Conservation (phyloP, 1,140 invertebrate genomes). For the Adoxophyes honmai region DNA sequence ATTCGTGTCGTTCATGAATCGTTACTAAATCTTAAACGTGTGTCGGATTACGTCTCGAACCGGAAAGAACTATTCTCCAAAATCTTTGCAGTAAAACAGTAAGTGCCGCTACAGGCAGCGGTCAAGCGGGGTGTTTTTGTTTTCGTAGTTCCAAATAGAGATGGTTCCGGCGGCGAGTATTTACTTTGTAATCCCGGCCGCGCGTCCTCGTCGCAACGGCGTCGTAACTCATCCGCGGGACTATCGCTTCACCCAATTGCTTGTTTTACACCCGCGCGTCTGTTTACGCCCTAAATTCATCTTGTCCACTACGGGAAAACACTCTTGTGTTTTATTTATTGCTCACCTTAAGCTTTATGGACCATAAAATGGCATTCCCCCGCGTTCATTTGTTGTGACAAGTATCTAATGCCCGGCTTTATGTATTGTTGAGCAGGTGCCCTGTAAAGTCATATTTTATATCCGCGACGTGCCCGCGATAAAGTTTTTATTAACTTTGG, state of each 20-base stretch:
- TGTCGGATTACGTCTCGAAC: too few species aligned
- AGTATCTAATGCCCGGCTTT: conserved; percentile 9
- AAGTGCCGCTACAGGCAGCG: too few species aligned
- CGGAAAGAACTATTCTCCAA: too few species aligned
- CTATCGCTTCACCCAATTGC: conserved; percentile 12
- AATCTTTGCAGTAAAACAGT: too few species aligned
- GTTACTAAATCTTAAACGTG: too few species aligned
- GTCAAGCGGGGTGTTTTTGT: too few species aligned
- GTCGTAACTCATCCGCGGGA: conserved; percentile 6
- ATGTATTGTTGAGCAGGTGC: conserved; percentile 14
- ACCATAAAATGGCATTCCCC: conserved; percentile 6
- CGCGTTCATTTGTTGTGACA: conserved; percentile 10
- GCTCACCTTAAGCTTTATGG: conserved; percentile 13
- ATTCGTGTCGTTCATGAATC: too few species aligned
- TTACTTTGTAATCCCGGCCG: conserved; percentile 2
- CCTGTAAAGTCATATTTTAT: conserved; percentile 12
- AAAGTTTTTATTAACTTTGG: conserved; percentile 8
- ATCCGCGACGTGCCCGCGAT: conserved; percentile 2
- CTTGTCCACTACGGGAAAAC: conserved; percentile 8
- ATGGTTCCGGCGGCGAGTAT: background rate
- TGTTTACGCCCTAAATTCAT: conserved; percentile 11
- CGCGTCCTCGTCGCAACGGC: background rate
- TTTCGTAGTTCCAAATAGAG: background rate
- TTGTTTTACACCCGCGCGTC: conserved; percentile 6
- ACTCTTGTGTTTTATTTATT: conserved; percentile 15